Base-by-base conservation (phyloP, 2,113 vertebrate species). In the Rallus limicola region DNA sequence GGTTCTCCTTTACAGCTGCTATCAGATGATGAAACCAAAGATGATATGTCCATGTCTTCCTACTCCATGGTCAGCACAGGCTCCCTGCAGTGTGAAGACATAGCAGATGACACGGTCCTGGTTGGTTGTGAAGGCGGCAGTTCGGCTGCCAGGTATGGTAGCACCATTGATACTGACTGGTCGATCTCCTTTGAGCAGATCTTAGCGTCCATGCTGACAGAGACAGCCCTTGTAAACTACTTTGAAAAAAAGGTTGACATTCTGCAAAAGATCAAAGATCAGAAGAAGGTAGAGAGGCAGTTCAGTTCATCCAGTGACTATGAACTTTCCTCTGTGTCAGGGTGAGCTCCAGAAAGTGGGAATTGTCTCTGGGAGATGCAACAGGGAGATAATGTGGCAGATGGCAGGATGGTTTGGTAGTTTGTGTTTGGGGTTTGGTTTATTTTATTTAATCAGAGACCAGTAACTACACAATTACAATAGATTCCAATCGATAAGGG, bases 161-260 rank as follows among this genome's bases (percentile, higher is more conserved):
- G 98, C 59, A 86, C 97, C 5, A 97, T 98, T 28, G 99, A 99
- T 83, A 97, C 96, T 0, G 99, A 99, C 96, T 99, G 99, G 99
- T 99, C 99, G 16, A 99, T 99, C 96, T 99, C 98, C 86, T 99
- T 99, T 1, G 99, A 99, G 98, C 99, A 99, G 98, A 99, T 99
- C 87, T 97, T 99, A 79, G 99, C 99, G 10, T 99, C 99, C 10
- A 92, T 99, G 97, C 98, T 99, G 80, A 99, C 99, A 0, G 99
- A 99, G 97, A 97, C 99, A 1, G 98, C 98, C 33, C 98, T 99
- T 28, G 99, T 99, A 34, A 98, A 99, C 96, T 99, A 99, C 97
- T 99, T 99, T 67, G 99, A 99, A 97, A 99, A 98, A 81, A 99
- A 98, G 91, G 97, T 97, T 29, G 98, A 99, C 95, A 98, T 99